phyloP scores from a whole-genome alignment of 2,888 invertebrate genomes.

The Hoplodrina ambigua region DNA sequence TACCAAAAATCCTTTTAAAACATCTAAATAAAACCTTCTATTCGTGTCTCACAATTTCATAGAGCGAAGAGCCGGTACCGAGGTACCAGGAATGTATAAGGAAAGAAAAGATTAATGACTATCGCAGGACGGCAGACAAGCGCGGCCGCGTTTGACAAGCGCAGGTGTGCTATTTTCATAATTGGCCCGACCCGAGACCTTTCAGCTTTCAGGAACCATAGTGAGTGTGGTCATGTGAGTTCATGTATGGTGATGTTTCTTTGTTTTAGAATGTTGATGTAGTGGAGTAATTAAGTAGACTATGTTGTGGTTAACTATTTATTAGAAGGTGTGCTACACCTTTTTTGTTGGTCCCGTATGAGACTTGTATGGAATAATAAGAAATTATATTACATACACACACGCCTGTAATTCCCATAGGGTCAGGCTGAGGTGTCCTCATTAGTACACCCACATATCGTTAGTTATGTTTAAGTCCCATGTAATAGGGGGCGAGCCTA shows the following conservation, averaged over 20 bases:
- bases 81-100: conserved; percentile 86
- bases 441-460: no score
- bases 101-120: conserved; percentile 88
- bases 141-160: conserved; percentile 89
- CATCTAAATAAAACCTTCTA: conserved; percentile 63
- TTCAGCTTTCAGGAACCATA: conserved; percentile 82
- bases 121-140: conserved; percentile 81
- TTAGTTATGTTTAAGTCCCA: no score
- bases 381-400: no score
- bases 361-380: no score
- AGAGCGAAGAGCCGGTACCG: conserved; percentile 67
- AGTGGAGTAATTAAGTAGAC: conserved; percentile 9
- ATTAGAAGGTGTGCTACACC: no score
- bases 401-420: no score
- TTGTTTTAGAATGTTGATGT: conserved; percentile 27
- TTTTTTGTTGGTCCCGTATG: no score
- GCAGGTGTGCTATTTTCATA: conserved; percentile 90
- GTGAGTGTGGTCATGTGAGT: conserved; percentile 69
- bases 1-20: conserved; percentile 58
- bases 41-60: conserved; percentile 70
- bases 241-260: conserved; percentile 36
- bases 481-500: no score
- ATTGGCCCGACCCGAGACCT: conserved; percentile 89
- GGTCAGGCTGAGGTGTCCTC: no score
- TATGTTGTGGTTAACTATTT: neutral